These are phyloP conservation scores for Sisyra terminalis DNA, from an alignment of 2,888 invertebrate genomes.

Conservation along the genomic window DNA sequence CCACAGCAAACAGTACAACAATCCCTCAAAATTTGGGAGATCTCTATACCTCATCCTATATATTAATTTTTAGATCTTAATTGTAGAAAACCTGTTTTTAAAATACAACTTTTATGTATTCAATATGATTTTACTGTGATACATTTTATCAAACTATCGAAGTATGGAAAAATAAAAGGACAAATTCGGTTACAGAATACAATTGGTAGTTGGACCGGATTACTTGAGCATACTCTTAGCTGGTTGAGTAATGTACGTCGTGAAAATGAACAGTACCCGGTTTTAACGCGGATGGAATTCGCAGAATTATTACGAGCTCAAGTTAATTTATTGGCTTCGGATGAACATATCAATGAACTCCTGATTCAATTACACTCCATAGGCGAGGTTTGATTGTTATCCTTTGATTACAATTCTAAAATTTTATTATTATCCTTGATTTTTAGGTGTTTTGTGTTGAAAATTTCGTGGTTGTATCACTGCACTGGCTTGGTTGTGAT, in stretches of 20 bases:
- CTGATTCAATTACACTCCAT: conserved; percentile 44
- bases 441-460: conserved; percentile 25
- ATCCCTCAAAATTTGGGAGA: too few relatives aligned
- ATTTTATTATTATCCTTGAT: conserved; percentile 1
- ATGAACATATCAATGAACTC: conserved; percentile 42
- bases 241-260: conserved; percentile 34
- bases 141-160: too few relatives aligned
- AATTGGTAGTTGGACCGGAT: conserved; percentile 32
- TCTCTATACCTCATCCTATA: too few relatives aligned
- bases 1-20: too few relatives aligned
- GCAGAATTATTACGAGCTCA: conserved; percentile 34
- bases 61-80: too few relatives aligned
- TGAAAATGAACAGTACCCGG: conserved; percentile 38
- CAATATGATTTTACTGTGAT: too few relatives aligned
- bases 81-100: too few relatives aligned
- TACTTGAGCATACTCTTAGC: conserved; percentile 36
- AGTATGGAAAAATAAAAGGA: not conserved
- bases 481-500: conserved; percentile 49
- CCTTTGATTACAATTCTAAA: too few relatives aligned
- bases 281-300: conserved; percentile 40
- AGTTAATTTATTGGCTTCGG: conserved; percentile 46
- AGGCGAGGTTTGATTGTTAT: conserved; percentile 37
- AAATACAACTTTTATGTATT: too few relatives aligned
- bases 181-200: conserved; percentile 19
- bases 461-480: conserved; percentile 46